A percentile compares a stretch with the other conserved stretches of the same genome.
Conservation (phyloP, 2,797 vertebrate species). For the Rhyacichthys aspro region DNA sequence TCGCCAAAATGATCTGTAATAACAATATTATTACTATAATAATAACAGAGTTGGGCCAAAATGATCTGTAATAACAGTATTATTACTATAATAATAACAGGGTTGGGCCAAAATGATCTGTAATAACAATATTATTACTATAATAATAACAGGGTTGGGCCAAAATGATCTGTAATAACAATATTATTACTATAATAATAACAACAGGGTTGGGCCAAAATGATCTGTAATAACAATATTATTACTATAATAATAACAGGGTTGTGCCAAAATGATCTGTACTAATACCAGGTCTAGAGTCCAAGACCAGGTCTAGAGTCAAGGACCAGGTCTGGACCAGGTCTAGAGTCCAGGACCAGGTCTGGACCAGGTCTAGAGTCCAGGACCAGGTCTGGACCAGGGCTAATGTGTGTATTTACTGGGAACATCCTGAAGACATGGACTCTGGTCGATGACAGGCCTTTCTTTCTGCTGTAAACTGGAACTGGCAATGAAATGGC, state of each 20-base stretch:
- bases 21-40: background rate
- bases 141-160: no score
- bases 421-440: constrained; percentile 98
- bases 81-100: no score
- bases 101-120: no score
- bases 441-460: constrained; percentile 80
- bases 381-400: background rate
- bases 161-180: no score
- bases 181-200: no score
- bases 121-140: no score
- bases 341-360: background rate
- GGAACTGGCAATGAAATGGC: constrained; percentile 83
- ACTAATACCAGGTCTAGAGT: no score
- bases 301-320: no score
- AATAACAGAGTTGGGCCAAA: no score
- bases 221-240: constrained; percentile 74
- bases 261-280: no score
- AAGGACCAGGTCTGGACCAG: background rate
- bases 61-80: no score
- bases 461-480: constrained; percentile 81
- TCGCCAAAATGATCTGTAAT: constrained; percentile 88
- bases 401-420: constrained; percentile 73
- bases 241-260: background rate
- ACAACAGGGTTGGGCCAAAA: no score
- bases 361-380: background rate